Conservation (phyloP, 2,888 invertebrate species). For the Eristalis pertinax region DNA sequence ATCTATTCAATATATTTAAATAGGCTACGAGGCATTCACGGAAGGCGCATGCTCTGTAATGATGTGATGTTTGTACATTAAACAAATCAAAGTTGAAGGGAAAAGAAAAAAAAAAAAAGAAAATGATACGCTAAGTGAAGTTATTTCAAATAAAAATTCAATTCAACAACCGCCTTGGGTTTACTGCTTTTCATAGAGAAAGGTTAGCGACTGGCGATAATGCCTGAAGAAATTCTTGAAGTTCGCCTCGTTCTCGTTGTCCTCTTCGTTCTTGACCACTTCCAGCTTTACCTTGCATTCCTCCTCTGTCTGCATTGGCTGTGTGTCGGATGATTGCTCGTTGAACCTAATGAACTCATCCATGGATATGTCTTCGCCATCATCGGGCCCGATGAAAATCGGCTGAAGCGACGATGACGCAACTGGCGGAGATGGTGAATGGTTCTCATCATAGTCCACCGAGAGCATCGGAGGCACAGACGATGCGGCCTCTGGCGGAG, state of each 20-base stretch:
- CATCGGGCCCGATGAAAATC: slow-evolving; percentile 72
- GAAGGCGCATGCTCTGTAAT: slow-evolving; percentile 37
- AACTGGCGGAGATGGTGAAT: slow-evolving; percentile 35
- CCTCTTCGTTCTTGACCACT: slow-evolving; percentile 63
- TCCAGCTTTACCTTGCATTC: slow-evolving; percentile 70
- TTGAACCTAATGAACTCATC: slow-evolving; percentile 75
- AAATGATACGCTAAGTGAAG: not conserved
- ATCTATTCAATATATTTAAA: slow-evolving; percentile 56
- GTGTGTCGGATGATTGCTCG: slow-evolving; percentile 29
- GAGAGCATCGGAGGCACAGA: slow-evolving; percentile 74
- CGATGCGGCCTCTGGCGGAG: slow-evolving; percentile 66
- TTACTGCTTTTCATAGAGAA: slow-evolving; percentile 75
- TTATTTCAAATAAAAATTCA: slow-evolving; percentile 51
- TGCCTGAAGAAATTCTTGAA: slow-evolving; percentile 75
- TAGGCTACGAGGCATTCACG: slow-evolving; percentile 34
- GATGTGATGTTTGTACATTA: slow-evolving; percentile 64
- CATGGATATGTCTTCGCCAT: slow-evolving; percentile 74
- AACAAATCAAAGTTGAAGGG: slow-evolving; percentile 22
- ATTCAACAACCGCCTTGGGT: slow-evolving; percentile 28
- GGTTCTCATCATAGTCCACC: slow-evolving; percentile 61
- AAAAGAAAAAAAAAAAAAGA: slow-evolving; percentile 21
- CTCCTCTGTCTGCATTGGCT: slow-evolving; percentile 18
- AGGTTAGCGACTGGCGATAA: slow-evolving; percentile 74
- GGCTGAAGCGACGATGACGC: slow-evolving; percentile 73
- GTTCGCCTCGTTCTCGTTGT: slow-evolving; percentile 74